Base-by-base conservation (phyloP, 2,113 vertebrate genomes). In the Sylvilagus bachmani region DNA sequence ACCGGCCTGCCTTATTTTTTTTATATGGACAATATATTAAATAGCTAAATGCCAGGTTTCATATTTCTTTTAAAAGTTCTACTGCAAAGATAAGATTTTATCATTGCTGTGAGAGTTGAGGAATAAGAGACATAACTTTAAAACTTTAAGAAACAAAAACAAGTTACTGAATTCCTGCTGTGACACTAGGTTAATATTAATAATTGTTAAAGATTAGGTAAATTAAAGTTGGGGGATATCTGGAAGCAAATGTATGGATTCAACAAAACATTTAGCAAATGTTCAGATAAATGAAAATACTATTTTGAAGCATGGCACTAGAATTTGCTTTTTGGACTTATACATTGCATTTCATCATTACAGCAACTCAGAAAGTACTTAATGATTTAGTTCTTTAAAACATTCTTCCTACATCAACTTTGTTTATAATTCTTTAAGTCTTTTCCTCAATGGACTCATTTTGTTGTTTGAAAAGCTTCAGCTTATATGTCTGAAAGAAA, bases 361-460 rank as follows among this genome's bases (percentile, higher is more conserved):
- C 3, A 83, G 21, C 66, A 91, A 49, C 19, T 64, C 93, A 90
- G 67, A 25, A 94, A 78, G 88, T 78, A 67, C 19, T 29, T 96
- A 95, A 94, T 95, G 95, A 89, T 36, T 97, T 94, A 67, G 82
- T 55, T 64, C 55, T 89, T 96, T 96, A 92, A 92, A 96, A 84
- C 64, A 83, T 73, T 90, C 62, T 95, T 91, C 33, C 62, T 84
- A 66, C 4, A 75, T 80, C 80, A 83, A 74, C 66, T 94, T 96
- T 97, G 84, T 97, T 92, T 95, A 92, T 94, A 94, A 93, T 82
- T 95, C 77, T 95, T 92, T 89, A 96, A 92, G 91, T 85, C 85
- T 82, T 95, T 90, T 84, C 61, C 92, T 95, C 85, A 69, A 75
- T 92, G 79, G 85, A 71, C 91, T 96, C 91, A 79, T 97, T 97